Evolutionary conservation across 2,797 vertebrate species (phyloP), one percentile per base, ranked within the genome.

Genomic region (Alca torda): DNA sequence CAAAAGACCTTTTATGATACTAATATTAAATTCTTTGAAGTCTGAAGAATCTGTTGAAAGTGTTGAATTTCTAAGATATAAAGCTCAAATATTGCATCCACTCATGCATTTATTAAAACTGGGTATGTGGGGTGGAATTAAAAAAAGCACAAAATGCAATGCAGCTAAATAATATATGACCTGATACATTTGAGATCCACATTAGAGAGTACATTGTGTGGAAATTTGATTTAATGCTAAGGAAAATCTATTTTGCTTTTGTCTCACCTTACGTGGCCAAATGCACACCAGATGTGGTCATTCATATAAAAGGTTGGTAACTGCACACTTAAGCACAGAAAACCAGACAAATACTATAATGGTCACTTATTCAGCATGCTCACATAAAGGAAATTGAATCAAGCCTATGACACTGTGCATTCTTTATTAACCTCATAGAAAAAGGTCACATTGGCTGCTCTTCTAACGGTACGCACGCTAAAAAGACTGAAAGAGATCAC

Each of bases 21-120:
- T 96, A 98, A 98, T 98, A 98, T 97, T 98, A 98, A 97, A 98
- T 97, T 98, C 96, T 98, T 98, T 98, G 97, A 98, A 98, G 98
- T 98, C 96, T 94, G 95, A 97, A 97, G 97, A 98, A 98, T 98
- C 94, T 97, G 96, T 98, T 97, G 97, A 97, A 98, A 97, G 96
- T 97, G 97, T 95, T 97, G 97, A 97, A 97, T 98, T 97, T 96
- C 89, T 91, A 94, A 97, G 97, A 98, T 96, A 97, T 81, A 97
- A 97, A 96, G 92, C 96, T 97, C 96, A 96, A 98, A 97, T 97
- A 98, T 89, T 97, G 94, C 93, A 93, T 97, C 93, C 94, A 93
- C 96, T 98, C 97, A 97, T 97, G 96, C 94, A 98, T 98, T 98
- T 98, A 98, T 98, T 98, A 98, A 98, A 98, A 97, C 64, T 74